These are phyloP conservation scores for Aphaenogaster ashmeadi DNA, from an alignment of 1,140 invertebrate species.

Conservation along the genomic window DNA sequence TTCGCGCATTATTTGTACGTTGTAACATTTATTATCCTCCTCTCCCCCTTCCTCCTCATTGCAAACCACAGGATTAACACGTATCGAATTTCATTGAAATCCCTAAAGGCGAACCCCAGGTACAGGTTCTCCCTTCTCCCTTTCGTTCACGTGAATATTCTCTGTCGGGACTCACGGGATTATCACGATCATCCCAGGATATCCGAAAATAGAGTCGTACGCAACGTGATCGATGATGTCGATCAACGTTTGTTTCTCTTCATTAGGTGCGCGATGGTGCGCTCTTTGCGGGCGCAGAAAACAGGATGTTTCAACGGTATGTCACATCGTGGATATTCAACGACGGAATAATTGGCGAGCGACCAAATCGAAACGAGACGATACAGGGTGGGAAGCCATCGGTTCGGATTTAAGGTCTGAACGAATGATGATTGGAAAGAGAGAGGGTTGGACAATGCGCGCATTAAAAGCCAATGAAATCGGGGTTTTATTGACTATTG, in stretches of 20 bases:
- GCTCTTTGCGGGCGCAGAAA: constrained; percentile 9
- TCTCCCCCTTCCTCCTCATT: not conserved
- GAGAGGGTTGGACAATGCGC: not conserved
- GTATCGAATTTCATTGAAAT: not conserved
- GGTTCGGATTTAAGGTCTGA: not conserved
- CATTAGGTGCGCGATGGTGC: constrained; percentile 6
- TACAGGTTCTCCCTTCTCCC: not conserved
- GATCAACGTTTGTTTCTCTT: constrained; percentile 33
- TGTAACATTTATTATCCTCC: not conserved
- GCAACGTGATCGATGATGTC: not conserved
- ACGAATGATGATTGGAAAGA: not conserved
- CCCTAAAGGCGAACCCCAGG: not conserved
- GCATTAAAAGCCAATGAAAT: constrained; percentile 51
- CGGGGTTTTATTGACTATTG: not conserved
- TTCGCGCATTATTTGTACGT: not conserved
- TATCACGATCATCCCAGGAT: not conserved
- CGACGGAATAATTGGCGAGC: constrained; percentile 36
- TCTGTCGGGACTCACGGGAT: constrained; percentile 9
- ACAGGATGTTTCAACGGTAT: constrained; percentile 14
- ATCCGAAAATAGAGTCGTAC: not conserved
- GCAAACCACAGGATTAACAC: not conserved
- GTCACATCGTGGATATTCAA: not conserved
- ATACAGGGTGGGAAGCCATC: not conserved
- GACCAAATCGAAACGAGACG: not conserved
- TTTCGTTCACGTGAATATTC: not conserved